Evolutionary conservation across 2,113 vertebrate species (phyloP).

Genomic region (Tonatia bakeri): DNA sequence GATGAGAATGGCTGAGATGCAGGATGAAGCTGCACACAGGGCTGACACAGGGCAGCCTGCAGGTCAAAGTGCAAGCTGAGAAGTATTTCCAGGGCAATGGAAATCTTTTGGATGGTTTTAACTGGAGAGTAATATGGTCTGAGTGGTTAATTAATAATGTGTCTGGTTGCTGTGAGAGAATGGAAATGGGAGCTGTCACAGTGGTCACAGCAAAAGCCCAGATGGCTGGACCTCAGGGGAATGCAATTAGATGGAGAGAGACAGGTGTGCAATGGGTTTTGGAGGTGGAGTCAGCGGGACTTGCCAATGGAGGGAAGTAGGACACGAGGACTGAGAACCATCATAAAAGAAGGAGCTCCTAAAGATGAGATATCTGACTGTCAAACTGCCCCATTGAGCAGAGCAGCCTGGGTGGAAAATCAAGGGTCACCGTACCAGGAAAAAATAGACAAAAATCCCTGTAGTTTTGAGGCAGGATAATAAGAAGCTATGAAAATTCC

Average conservation of each 20-base stretch:
- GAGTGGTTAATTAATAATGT: background rate
- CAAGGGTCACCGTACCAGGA: background rate
- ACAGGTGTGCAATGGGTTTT: background rate
- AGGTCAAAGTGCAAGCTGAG: rapidly evolving
- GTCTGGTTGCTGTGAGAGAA: background rate
- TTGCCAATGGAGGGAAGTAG: rapidly evolving
- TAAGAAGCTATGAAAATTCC: too few relatives aligned
- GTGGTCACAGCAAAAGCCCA: rapidly evolving
- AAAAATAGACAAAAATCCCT: background rate
- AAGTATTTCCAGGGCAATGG: background rate
- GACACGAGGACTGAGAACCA: rapidly evolving
- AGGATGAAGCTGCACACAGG: background rate
- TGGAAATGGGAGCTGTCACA: rapidly evolving
- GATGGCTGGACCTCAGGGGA: background rate
- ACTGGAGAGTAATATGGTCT: too few relatives aligned
- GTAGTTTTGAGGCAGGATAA: too few relatives aligned
- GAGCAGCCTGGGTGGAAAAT: background rate
- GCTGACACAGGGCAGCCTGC: too few relatives aligned
- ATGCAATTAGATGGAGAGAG: too few relatives aligned
- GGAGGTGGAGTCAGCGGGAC: too few relatives aligned
- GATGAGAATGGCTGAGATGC: rapidly evolving
- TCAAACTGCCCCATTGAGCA: rapidly evolving
- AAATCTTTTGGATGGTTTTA: too few relatives aligned
- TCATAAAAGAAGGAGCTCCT: background rate
- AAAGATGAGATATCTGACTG: rapidly evolving